These are phyloP conservation scores for Bradypus variegatus DNA, from an alignment of 2,797 vertebrate species.

Conservation along the genomic window DNA sequence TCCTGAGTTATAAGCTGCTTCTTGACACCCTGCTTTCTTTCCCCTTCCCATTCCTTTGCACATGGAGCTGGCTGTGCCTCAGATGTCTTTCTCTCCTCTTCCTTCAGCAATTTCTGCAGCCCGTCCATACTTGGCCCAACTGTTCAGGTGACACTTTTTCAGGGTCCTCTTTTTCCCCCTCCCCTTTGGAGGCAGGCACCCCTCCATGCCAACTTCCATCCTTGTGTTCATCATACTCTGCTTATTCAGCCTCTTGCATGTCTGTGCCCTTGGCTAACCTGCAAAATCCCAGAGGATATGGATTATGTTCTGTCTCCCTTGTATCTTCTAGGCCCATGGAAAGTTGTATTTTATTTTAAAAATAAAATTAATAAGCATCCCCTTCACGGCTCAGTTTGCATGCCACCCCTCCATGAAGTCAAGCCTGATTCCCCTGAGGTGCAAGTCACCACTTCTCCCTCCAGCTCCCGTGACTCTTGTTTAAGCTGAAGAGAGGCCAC, in stretches of 20 bases:
- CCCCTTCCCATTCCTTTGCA: background rate
- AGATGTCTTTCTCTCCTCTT: background rate
- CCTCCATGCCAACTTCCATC: fast-evolving
- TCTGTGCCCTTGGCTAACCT: background rate
- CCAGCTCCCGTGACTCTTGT: background rate
- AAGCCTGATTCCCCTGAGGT: background rate
- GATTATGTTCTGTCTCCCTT: background rate
- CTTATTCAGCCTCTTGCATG: background rate
- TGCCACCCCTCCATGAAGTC: background rate
- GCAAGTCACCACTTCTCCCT: background rate
- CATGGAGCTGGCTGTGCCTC: background rate
- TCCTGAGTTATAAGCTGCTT: background rate
- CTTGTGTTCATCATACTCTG: fast-evolving
- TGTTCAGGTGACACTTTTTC: too few species aligned
- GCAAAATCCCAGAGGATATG: background rate
- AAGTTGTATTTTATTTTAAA: background rate
- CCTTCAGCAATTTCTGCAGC: background rate
- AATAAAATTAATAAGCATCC: background rate
- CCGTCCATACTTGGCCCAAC: background rate
- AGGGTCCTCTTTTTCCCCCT: background rate
- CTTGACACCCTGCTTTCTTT: background rate
- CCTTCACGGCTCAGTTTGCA: background rate
- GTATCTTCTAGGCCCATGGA: background rate
- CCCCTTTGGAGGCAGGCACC: background rate
- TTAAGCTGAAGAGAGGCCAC: background rate